Evolutionary conservation across 2,797 vertebrate genomes (phyloP).

Genomic region (Pseudochaenichthys georgianus): DNA sequence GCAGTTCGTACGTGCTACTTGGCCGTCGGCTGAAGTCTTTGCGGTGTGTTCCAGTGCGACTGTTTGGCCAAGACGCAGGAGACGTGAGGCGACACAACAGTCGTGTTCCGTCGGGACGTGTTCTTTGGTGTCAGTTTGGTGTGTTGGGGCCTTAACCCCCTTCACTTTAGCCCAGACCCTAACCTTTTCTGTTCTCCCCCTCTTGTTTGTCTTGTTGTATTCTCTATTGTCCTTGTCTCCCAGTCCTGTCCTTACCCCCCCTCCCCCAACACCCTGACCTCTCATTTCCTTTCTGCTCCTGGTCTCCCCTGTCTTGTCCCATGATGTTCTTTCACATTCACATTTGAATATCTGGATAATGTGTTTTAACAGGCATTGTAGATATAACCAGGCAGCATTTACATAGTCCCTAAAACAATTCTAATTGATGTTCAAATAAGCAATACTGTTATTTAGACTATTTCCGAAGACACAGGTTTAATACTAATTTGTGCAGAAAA

Average conservation of each 20-base stretch:
- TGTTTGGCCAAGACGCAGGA: no score
- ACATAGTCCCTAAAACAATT: not conserved
- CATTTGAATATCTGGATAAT: conserved; percentile 10
- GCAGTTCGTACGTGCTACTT: no score
- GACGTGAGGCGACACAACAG: no score
- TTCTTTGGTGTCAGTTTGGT: no score
- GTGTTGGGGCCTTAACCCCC: not conserved
- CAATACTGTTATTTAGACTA: no score
- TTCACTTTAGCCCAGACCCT: not conserved
- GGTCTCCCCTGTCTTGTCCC: not conserved
- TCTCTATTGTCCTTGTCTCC: not conserved
- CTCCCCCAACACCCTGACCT: conserved; percentile 3
- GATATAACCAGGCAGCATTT: not conserved
- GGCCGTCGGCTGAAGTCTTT: no score
- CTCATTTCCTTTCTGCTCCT: conserved; percentile 17
- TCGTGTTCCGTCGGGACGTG: no score
- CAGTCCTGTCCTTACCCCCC: conserved; percentile 3
- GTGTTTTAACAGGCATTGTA: not conserved
- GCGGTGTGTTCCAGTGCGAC: no score
- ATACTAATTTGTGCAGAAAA: not conserved
- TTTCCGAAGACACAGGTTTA: no score
- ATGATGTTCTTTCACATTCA: conserved; percentile 2
- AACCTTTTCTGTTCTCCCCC: not conserved
- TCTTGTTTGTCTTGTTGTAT: not conserved
- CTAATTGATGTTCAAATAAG: no score